Percentiles rank a stretch among this genome's conserved stretches.
Evolutionary conservation across 1,140 invertebrate genomes (phyloP).

Genomic region (Solenopsis fugax): DNA sequence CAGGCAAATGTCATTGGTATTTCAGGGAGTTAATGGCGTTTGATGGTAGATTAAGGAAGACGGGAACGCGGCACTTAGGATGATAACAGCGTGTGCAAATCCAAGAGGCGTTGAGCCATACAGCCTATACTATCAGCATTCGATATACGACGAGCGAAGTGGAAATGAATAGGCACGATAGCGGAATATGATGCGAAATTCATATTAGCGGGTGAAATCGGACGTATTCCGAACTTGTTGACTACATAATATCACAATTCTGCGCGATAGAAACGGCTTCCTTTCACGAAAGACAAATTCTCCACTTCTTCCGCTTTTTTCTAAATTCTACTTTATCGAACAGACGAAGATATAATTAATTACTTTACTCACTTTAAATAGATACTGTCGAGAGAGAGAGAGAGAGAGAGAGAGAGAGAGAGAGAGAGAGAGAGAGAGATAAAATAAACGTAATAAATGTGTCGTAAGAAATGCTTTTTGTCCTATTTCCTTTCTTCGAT

Average conservation of each 20-base stretch:
- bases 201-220: conserved; percentile 61
- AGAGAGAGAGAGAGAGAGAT: neutral
- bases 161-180: conserved; percentile 26
- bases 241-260: conserved; percentile 37
- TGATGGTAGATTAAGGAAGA: conserved; percentile 52
- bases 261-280: neutral
- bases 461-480: neutral
- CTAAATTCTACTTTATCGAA: neutral
- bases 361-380: neutral
- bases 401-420: too few species aligned
- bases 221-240: conserved; percentile 69
- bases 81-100: conserved; percentile 61
- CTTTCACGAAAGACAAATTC: neutral
- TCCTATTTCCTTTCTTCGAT: neutral
- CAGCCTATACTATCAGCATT: neutral
- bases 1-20: conserved; percentile 55
- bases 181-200: conserved; percentile 5
- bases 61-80: conserved; percentile 17
- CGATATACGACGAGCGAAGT: conserved; percentile 20
- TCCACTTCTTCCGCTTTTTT: neutral
- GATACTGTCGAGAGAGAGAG: too few species aligned
- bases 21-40: conserved; percentile 53
- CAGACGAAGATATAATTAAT: neutral
- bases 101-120: conserved; percentile 44
- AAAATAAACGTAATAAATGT: conserved; percentile 1